Percentiles rank a stretch among this genome's conserved stretches.
These are phyloP conservation scores for Brachionus calyciflorus DNA, from an alignment of 1,140 invertebrate species.

Conservation along the genomic window DNA sequence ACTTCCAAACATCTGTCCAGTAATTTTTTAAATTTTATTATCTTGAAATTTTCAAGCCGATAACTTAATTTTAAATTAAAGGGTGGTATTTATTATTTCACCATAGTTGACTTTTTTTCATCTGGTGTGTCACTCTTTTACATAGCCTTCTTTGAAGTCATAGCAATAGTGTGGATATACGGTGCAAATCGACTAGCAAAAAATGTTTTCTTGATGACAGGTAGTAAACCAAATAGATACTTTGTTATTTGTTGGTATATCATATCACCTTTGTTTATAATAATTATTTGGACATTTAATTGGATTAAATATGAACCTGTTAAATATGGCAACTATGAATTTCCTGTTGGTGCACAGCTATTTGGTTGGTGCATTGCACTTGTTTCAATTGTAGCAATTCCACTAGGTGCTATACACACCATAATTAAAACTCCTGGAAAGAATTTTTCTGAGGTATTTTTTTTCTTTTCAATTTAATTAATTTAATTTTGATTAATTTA, in stretches of 20 bases:
- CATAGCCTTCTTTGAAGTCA: constrained; percentile 83
- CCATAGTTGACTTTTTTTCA: constrained; percentile 85
- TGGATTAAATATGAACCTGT: constrained; percentile 74
- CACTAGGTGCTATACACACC: constrained; percentile 73
- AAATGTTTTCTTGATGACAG: constrained; percentile 84
- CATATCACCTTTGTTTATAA: constrained; percentile 73
- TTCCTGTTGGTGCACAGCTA: constrained; percentile 77
- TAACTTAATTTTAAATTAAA: constrained; percentile 55
- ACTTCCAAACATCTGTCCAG: constrained; percentile 60
- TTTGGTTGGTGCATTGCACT: constrained; percentile 82
- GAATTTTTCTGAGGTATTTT: constrained; percentile 69
- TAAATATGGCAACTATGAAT: constrained; percentile 75
- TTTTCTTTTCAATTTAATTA: background rate
- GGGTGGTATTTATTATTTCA: constrained; percentile 88
- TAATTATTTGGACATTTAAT: constrained; percentile 72
- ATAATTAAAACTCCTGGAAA: constrained; percentile 70
- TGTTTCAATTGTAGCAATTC: constrained; percentile 78
- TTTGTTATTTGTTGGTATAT: constrained; percentile 80
- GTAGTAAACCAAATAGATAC: constrained; percentile 72
- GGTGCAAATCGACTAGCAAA: constrained; percentile 72
- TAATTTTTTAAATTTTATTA: constrained; percentile 19
- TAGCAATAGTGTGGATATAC: constrained; percentile 85
- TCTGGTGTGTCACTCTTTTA: constrained; percentile 85
- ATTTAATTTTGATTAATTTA: background rate
- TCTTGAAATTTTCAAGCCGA: background rate